Base-by-base conservation (phyloP, 2,113 vertebrate species). In the Lamprologus tigripictilis region DNA sequence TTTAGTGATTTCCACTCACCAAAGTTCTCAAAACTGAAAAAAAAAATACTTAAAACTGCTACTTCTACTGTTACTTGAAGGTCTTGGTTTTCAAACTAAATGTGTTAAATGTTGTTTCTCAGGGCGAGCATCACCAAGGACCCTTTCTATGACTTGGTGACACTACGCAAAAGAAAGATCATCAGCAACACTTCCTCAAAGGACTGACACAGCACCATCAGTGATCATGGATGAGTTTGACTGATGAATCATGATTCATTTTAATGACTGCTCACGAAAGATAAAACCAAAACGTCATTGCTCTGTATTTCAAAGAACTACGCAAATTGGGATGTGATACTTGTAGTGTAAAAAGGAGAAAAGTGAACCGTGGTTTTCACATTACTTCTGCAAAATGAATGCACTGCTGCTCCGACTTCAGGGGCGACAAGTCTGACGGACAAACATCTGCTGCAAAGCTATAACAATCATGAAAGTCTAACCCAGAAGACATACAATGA, bases 111-210 rank as follows among this genome's bases (percentile, higher is more conserved):
- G 26, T 58, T 71, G 7, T 78, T 83, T 71, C 13, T 80, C 93
- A 99, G 98, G 82, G 96, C 97, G 31, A 98, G 98, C 89, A 97
- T 99, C 92, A 97, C 98, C 63, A 97, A 97, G 16, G 96, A 98
- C 82, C 98, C 98, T 55, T 98, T 99, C 91, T 98, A 97, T 4
- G 98, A 99, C 93, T 93, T 99, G 88, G 96, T 99, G 35, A 95
- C 97, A 16, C 93, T 96, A 7, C 96, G 98, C 37, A 99, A 98
- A 95, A 98, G 96, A 93, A 99, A 97, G 91, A 94, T 98, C 8
- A 95, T 97, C 89, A 95, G 45, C 94, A 92, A 68, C 73, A 13
- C 82, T 4, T 33, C 66, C 7, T 82, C 73, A 8, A 37, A 80
- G 76, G 57, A 87, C 35, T 57, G 87, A 92, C 54, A 51, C 45